phyloP scores from a whole-genome alignment of 1,140 invertebrate genomes.

The Hermetia illucens region DNA sequence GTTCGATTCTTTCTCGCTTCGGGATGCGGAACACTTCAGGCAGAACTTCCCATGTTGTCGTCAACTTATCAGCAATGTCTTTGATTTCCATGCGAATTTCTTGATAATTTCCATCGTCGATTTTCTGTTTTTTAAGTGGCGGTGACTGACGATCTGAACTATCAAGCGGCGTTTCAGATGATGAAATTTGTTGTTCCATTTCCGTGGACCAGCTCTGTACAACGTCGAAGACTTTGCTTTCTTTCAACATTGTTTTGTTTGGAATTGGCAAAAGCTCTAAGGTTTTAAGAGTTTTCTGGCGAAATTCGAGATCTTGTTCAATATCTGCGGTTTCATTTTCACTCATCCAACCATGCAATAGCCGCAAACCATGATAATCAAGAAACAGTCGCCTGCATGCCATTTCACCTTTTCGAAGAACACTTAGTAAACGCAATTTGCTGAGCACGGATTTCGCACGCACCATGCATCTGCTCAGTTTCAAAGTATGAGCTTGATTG shows the following conservation, averaged over 20 bases:
- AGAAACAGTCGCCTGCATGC: constrained; percentile 77
- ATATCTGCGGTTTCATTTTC: constrained; percentile 41
- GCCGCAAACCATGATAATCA: constrained; percentile 82
- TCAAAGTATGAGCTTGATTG: constrained; percentile 77
- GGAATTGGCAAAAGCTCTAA: constrained; percentile 73
- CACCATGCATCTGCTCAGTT: constrained; percentile 80
- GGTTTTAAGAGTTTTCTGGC: constrained; percentile 63
- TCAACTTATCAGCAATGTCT: constrained; percentile 10
- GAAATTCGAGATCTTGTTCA: constrained; percentile 30
- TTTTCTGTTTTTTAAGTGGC: not conserved
- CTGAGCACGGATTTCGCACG: constrained; percentile 67
- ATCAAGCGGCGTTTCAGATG: constrained; percentile 32
- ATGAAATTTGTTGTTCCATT: constrained; percentile 21
- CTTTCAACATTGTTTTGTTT: constrained; percentile 83
- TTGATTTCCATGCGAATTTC: constrained; percentile 4
- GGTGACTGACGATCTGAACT: constrained; percentile 17
- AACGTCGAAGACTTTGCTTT: constrained; percentile 73
- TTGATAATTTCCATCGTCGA: constrained; percentile 16
- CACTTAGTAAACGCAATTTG: constrained; percentile 50
- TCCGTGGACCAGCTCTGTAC: constrained; percentile 64
- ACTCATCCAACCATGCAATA: constrained; percentile 86
- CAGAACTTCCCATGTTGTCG: constrained; percentile 17
- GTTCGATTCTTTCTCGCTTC: constrained; percentile 82
- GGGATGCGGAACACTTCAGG: constrained; percentile 78
- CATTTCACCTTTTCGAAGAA: constrained; percentile 57